Evolutionary conservation across 2,113 vertebrate genomes (phyloP), one percentile per base, ranked within the genome.

Genomic region (Muscicapa adusta): DNA sequence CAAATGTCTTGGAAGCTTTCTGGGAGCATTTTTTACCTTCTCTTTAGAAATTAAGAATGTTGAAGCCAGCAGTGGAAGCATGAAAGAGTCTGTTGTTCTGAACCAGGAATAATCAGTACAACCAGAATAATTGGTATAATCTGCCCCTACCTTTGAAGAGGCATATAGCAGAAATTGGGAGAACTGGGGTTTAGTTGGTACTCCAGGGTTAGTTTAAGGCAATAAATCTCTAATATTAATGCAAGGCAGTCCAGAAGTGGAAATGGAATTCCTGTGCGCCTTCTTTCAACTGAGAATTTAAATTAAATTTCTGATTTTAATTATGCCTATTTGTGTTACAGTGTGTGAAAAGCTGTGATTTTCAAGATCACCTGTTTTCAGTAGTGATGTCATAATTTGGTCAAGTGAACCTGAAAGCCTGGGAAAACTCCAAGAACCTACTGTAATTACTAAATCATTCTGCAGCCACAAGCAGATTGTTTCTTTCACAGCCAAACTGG

Each of bases 121-220:
- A 77, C 8, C 18, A 60, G 28, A 68, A 77, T 28, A 45, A 68
- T 1, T 11, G 2, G 18, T 23, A 38, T 19, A 53, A 33, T 26
- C 13, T 71, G 5, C 7, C 25, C 7, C 6, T 67, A 3, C 11
- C 9, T 62, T 85, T 85, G 23, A 23, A 66, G 16, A 75, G 18
- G 6, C 6, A 12, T 18, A 12, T 7, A 61, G 47, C 18, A 81
- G 63, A 85, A 89, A 77, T 0, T 20, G 33, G 28, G 43, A 79
- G 11, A 71, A 62, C 29, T 63, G 12, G 54, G 12, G 7, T 73
- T 85, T 65, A 34, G 7, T 7, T 6, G 0, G 9, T 67, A 26
- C 8, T n/a, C 8, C 0, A 0, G 10, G 8, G 5, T 73, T 51
- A 26, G 5, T 42, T 72, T 77, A 29, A 48, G n/a, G 58, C 38